Conservation (phyloP, 2,797 vertebrate genomes). For the Zalophus californianus region DNA sequence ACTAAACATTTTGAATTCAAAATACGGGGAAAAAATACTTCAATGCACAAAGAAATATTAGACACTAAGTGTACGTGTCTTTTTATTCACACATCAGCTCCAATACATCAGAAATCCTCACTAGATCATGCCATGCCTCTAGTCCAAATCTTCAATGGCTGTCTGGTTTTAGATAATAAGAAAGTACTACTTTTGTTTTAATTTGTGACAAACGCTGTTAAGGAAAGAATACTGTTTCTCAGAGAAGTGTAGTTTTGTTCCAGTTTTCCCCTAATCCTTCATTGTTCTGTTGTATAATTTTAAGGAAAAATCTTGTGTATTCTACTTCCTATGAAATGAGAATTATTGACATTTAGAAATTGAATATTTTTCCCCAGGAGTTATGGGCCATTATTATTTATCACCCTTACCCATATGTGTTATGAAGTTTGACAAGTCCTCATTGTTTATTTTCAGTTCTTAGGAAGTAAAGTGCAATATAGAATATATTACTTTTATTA, state of each 20-base stretch:
- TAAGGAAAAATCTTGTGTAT: background rate
- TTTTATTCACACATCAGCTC: background rate
- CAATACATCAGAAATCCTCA: background rate
- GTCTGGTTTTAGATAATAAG: background rate
- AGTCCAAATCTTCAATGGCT: background rate
- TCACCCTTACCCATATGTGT: background rate
- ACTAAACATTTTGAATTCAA: background rate
- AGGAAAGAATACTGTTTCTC: background rate
- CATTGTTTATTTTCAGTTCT: conserved; percentile 17
- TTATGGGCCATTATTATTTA: background rate
- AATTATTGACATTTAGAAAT: background rate
- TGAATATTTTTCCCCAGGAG: background rate
- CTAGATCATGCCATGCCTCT: background rate
- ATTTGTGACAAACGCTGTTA: background rate
- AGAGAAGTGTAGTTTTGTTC: background rate
- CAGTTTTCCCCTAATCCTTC: background rate
- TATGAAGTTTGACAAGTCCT: background rate
- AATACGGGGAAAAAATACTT: background rate
- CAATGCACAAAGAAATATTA: background rate
- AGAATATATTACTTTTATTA: conserved; percentile 4
- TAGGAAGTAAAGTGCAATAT: background rate
- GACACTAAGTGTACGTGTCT: background rate
- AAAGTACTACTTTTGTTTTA: conserved; percentile 6
- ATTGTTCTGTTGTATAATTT: background rate
- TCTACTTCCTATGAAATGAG: conserved; percentile 8